Evolutionary conservation across 2,797 vertebrate species (phyloP).

Genomic region (Pampus argenteus): DNA sequence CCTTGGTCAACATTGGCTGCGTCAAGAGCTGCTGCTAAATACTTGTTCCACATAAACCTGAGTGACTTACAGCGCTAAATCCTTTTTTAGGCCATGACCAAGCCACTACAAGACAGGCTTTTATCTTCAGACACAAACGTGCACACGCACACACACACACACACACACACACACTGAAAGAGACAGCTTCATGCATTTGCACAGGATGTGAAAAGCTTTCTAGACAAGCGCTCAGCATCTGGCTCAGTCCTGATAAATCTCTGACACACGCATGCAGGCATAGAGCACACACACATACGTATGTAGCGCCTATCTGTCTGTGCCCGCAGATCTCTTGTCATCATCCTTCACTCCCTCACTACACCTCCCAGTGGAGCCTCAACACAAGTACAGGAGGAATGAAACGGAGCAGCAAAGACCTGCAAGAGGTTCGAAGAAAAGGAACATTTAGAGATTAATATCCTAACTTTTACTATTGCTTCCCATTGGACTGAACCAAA

Average conservation of each 20-base stretch:
- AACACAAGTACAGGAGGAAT: conserved; percentile 27
- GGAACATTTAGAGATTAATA: conserved; percentile 59
- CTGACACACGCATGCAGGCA: conserved; percentile 35
- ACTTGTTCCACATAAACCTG: conserved; percentile 69
- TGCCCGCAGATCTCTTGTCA: conserved; percentile 46
- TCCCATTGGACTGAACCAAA: conserved; percentile 59
- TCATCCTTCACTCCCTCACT: conserved; percentile 57
- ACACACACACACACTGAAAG: conserved; percentile 15
- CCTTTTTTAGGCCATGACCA: conserved; percentile 71
- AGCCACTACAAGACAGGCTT: conserved; percentile 68
- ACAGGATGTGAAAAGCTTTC: conserved; percentile 76
- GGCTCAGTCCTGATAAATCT: conserved; percentile 80
- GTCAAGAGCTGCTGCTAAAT: conserved; percentile 63
- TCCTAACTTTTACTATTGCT: conserved; percentile 46
- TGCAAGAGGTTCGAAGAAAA: conserved; percentile 7
- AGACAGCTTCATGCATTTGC: conserved; percentile 79
- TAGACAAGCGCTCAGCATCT: conserved; percentile 75
- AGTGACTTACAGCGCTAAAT: conserved; percentile 74
- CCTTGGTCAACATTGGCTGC: conserved; percentile 38
- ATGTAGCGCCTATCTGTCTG: conserved; percentile 49
- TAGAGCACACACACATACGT: conserved; percentile 13
- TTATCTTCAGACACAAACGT: conserved; percentile 70
- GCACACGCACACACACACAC: conserved; percentile 28
- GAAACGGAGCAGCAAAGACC: conserved; percentile 14
- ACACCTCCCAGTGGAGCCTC: conserved; percentile 47